Base-by-base conservation (phyloP, 2,113 vertebrate species). In the Paralichthys olivaceus region DNA sequence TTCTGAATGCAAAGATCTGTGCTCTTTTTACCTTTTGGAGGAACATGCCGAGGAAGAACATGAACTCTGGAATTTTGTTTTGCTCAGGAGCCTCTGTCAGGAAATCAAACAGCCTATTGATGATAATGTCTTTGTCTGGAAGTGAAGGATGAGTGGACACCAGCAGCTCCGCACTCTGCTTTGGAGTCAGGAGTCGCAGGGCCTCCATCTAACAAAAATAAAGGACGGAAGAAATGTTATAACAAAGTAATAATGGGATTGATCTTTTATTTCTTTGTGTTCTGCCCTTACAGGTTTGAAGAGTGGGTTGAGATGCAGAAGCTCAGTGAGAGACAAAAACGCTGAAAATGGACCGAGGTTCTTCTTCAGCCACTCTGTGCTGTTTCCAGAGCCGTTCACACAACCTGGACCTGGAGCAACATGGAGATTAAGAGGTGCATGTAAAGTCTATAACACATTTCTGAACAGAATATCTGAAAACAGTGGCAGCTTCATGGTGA, bases 341-440 rank as follows among this genome's bases (percentile, higher is more conserved):
- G 0, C 0, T 8, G 89, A 88, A 71, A 93, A 94, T 2, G 53
- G 74, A 7, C 91, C 94, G 19, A 93, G 60, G 55, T 93, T 93
- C 51, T 53, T 62, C 26, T 17, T 7, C 12, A 93, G 64, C 92
- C 91, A 94, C 22, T 86, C 75, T n/a, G 49, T 57, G 7, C 84
- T 93, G 89, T 43, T 76, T 67, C 84, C 91, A 49, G 62, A 74
- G 22, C 51, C 34, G 0, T 70, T 77, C 32, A 81, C 65, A 77
- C 93, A 94, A 47, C 60, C 80, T 13, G 57, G 14, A 72, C 74
- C 91, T 93, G 79, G 22, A 77, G n/a, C 20, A 22, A 15, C 4
- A 25, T 1, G 1, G 63, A 29, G 15, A 53, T 2, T 1, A 26
- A 58, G 1, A 82, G 1, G 26, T 56, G 54, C 23, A 56, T 17